Conservation (phyloP, 2,113 vertebrate genomes). For the Megaceryle torquata region DNA sequence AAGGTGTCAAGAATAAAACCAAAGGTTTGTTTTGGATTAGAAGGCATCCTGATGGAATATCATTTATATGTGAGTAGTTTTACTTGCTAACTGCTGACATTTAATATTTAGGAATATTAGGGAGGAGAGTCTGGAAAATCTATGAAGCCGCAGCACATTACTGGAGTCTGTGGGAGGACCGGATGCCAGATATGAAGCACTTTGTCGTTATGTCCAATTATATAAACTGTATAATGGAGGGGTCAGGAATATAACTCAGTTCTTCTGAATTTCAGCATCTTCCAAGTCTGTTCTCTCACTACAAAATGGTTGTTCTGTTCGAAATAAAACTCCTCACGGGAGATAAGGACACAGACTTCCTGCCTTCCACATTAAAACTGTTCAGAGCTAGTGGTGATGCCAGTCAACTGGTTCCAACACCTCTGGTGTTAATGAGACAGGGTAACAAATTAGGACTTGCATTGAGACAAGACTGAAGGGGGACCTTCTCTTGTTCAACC, state of each 20-base stretch:
- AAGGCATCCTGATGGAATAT: not conserved
- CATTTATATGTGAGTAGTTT: not conserved
- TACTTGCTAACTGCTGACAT: not conserved
- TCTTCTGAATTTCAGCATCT: not conserved
- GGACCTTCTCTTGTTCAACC: not conserved
- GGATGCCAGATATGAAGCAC: not conserved
- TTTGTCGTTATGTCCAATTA: conserved; percentile 18
- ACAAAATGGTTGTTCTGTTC: not conserved
- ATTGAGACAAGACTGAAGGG: not conserved
- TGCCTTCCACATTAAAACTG: not conserved
- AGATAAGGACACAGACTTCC: not conserved
- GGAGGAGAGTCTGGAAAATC: not conserved
- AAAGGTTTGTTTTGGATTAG: not conserved
- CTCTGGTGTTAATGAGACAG: not conserved
- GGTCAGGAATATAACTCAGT: not conserved
- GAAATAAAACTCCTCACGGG: not conserved
- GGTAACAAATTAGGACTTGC: not conserved
- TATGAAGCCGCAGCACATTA: not conserved
- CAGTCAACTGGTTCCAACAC: not conserved
- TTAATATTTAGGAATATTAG: not conserved
- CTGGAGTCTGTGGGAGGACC: not conserved
- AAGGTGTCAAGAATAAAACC: not conserved
- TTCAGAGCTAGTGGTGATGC: not conserved
- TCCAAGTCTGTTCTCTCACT: not conserved
- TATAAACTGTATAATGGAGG: not conserved